Percentiles rank a stretch among this genome's conserved stretches.
Evolutionary conservation across 2,797 vertebrate species (phyloP).

Genomic region (Scyliorhinus canicula): DNA sequence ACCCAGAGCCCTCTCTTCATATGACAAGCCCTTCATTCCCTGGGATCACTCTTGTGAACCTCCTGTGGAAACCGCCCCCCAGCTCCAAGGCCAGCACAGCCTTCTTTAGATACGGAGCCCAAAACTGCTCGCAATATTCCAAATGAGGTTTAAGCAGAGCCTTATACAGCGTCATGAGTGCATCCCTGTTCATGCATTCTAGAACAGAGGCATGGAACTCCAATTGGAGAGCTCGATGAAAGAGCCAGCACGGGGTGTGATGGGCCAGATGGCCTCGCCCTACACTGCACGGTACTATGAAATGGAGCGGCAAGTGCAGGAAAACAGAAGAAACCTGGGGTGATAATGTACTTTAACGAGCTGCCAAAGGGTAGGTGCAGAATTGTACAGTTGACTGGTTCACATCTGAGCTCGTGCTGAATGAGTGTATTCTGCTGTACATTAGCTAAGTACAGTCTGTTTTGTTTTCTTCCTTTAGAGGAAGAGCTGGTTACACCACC

Average conservation of each 20-base stretch:
- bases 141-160: no score
- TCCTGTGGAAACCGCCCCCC: no score
- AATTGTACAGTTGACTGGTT: background rate
- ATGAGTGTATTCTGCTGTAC: background rate
- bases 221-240: background rate
- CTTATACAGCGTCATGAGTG: no score
- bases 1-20: no score
- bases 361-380: background rate
- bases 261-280: background rate
- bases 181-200: no score
- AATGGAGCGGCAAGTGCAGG: background rate
- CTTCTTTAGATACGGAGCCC: no score
- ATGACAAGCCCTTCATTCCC: no score
- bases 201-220: background rate
- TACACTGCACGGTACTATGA: background rate
- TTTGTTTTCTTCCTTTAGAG: conserved; percentile 55
- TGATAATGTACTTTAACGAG: background rate
- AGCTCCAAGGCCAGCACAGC: no score
- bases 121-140: no score
- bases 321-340: background rate
- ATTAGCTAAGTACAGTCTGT: background rate
- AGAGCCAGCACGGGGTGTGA: background rate
- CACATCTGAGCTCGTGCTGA: background rate
- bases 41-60: no score
- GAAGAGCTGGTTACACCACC: conserved; percentile 80